Base-by-base conservation (phyloP, 2,113 vertebrate species). In the Eidolon helvum region DNA sequence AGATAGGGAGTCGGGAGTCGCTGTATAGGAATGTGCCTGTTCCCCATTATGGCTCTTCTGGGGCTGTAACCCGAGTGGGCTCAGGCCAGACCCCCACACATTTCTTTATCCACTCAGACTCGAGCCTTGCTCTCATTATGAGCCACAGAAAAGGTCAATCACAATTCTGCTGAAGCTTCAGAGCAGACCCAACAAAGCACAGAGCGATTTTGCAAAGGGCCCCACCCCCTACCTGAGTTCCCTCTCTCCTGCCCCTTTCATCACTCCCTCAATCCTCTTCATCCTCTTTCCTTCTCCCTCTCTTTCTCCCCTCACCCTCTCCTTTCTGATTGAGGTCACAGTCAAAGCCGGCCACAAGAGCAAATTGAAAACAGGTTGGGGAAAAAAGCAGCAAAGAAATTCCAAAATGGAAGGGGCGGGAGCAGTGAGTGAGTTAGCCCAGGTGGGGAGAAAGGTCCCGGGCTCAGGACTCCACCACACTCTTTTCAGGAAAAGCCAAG, bases 361-460 rank as follows among this genome's bases (percentile, higher is more conserved):
- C 92, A 98, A 99, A 98, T 98, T 98, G 97, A 98, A 99, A 99
- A 98, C 98, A 99, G 98, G 98, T 97, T 98, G 95, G 97, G 98
- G 97, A 98, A 96, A 98, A 98, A 98, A 96, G 80, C 96, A 98
- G 95, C 90, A 96, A 83, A 96, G 96, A 97, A 96, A 95, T 87
- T 94, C 88, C 87, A 90, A 90, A 87, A 80, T 75, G 65, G 57
- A 96, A 94, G 50, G 75, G 77, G 71, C 1, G 11, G 82, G 50
- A 53, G 45, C 6, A 53, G 69, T 30, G 59, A 84, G 45, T 83
- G 79, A 91, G 95, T 96, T 61, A 71, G 89, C 91, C 40, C 96
- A 96, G 95, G 95, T 98, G 89, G 96, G 77, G 72, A 84, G 59
- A 83, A 93, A 87, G 85, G 72, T 75, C 86, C 75, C 35, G 2